A percentile compares a stretch with the other conserved stretches of the same genome.
These are phyloP conservation scores for Drosophila melanosoma DNA, from an alignment of 2,888 invertebrate genomes.

Conservation along the genomic window DNA sequence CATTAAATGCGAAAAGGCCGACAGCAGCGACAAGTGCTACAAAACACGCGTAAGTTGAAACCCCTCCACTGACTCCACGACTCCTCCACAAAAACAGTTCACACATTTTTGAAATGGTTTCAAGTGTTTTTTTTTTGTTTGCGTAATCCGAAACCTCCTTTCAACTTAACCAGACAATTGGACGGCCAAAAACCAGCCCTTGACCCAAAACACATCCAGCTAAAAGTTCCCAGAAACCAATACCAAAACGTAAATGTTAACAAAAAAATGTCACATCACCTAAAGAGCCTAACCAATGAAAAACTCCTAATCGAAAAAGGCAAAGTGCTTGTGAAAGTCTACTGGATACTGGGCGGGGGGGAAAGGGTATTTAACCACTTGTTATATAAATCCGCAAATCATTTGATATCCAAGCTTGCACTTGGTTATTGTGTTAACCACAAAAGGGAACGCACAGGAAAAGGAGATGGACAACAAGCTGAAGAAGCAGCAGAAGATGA, in stretches of 20 bases:
- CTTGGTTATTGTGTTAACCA: slow-evolving; percentile 24
- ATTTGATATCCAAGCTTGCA: slow-evolving; percentile 38
- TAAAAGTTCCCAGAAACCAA: slow-evolving; percentile 20
- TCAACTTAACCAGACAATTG: slow-evolving; percentile 58
- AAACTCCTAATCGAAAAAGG: background rate
- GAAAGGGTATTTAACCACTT: slow-evolving; percentile 34
- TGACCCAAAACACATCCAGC: slow-evolving; percentile 14
- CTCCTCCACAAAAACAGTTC: background rate
- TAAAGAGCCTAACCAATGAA: slow-evolving; percentile 1
- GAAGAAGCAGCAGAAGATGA: background rate
- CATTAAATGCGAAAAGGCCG: slow-evolving; percentile 71
- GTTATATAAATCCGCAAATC: slow-evolving; percentile 26
- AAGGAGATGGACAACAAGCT: background rate
- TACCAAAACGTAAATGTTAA: background rate
- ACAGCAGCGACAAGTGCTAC: slow-evolving; percentile 77
- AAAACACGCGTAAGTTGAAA: slow-evolving; percentile 74
- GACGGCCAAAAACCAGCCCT: slow-evolving; percentile 48
- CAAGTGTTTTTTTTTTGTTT: slow-evolving; percentile 32
- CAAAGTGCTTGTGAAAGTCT: background rate
- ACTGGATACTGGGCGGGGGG: background rate
- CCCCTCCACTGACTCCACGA: too few relatives aligned
- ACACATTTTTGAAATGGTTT: slow-evolving; percentile 22
- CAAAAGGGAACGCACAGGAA: slow-evolving; percentile 11
- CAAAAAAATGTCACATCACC: background rate
- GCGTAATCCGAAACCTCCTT: slow-evolving; percentile 54